Percentiles rank a stretch among this genome's conserved stretches.
Evolutionary conservation across 2,888 invertebrate species (phyloP).

Genomic region (Chymomyza caudatula): DNA sequence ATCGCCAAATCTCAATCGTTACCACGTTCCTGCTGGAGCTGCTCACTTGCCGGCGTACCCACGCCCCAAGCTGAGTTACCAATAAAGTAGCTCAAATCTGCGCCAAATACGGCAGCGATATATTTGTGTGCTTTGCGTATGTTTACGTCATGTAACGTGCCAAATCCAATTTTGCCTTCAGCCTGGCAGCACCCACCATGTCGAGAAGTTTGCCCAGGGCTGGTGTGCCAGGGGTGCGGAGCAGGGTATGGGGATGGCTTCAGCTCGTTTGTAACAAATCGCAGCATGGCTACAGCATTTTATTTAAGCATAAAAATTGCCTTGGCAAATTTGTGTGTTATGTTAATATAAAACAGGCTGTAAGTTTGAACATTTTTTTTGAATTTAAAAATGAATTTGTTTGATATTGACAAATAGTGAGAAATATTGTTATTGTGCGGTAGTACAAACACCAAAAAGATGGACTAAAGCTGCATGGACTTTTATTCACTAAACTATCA

Average conservation of each 20-base stretch:
- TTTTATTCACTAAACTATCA: too few relatives aligned
- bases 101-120: neutral
- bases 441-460: too few relatives aligned
- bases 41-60: neutral
- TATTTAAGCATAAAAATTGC: constrained; percentile 7
- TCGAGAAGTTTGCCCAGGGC: neutral
- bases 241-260: constrained; percentile 16
- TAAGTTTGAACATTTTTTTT: neutral
- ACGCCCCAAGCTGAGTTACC: neutral
- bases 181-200: constrained; percentile 4
- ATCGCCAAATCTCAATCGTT: neutral
- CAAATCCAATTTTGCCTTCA: constrained; percentile 63
- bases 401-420: too few relatives aligned
- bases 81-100: constrained; percentile 9
- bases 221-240: neutral
- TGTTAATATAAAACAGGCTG: neutral
- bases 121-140: constrained; percentile 46
- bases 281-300: neutral
- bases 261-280: constrained; percentile 28
- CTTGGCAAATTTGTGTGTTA: constrained; percentile 22
- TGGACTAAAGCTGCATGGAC: too few relatives aligned
- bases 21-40: neutral
- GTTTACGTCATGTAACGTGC: constrained; percentile 54
- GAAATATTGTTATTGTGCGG: too few relatives aligned
- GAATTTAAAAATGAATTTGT: too few relatives aligned